Percentiles rank a stretch among this genome's conserved stretches.
phyloP scores from a whole-genome alignment of 1,140 invertebrate species.

The Caenorhabditis remanei region DNA sequence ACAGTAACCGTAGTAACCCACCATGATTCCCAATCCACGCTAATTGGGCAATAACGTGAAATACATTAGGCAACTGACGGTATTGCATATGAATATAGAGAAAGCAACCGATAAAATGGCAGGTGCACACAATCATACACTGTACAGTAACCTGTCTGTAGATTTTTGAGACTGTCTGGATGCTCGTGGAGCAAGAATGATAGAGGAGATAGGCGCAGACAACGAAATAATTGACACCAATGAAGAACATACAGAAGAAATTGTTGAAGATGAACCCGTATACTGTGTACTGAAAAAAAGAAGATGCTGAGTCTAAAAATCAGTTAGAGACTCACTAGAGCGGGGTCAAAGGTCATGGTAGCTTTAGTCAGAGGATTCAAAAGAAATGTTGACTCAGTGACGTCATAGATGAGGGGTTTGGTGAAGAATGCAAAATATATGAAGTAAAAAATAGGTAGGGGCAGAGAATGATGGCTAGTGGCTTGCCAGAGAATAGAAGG shows the following conservation, averaged over 20 bases:
- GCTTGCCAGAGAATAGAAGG: too few relatives aligned
- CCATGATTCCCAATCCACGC: conserved; percentile 8
- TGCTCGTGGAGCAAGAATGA: background rate
- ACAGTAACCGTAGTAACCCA: background rate
- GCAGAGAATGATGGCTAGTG: background rate
- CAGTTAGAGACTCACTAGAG: background rate
- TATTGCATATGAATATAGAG: background rate
- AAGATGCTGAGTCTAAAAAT: too few relatives aligned
- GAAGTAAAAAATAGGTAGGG: background rate
- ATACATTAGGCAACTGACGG: background rate
- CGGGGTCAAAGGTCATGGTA: background rate
- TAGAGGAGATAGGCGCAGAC: background rate
- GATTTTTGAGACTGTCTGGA: background rate
- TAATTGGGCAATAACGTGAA: background rate
- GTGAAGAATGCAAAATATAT: background rate
- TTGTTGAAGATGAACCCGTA: conserved; percentile 13
- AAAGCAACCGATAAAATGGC: background rate
- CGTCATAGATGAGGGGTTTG: background rate
- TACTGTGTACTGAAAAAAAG: background rate
- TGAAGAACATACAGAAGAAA: background rate
- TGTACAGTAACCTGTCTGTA: background rate
- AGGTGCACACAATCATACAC: background rate
- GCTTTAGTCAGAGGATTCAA: background rate
- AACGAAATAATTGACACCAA: background rate
- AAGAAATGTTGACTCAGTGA: background rate